Conservation (phyloP, 2,888 invertebrate genomes). For the Limnephilus auricula region DNA sequence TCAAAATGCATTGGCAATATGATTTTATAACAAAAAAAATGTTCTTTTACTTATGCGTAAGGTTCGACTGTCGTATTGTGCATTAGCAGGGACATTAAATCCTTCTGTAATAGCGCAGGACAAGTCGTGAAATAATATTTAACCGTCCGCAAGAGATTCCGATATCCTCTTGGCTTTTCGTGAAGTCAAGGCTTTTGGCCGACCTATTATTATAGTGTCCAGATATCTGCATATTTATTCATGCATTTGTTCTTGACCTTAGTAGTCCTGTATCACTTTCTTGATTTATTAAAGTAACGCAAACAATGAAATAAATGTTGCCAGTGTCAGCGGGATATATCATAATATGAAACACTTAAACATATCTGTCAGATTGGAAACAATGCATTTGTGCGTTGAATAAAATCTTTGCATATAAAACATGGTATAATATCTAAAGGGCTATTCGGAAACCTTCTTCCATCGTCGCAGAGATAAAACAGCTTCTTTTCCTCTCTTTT, state of each 20-base stretch:
- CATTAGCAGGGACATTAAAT: not conserved
- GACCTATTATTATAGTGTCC: not conserved
- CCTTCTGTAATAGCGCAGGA: not conserved
- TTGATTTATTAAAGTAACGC: conserved; percentile 23
- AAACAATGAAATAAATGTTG: conserved; percentile 40
- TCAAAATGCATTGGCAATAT: no score
- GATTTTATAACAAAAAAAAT: no score
- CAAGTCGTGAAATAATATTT: no score
- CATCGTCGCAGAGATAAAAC: conserved; percentile 21
- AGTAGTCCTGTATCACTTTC: conserved; percentile 28
- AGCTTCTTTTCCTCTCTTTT: conserved; percentile 7
- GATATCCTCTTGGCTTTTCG: not conserved
- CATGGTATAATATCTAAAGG: conserved; percentile 16
- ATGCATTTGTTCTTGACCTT: not conserved
- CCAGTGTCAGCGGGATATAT: conserved; percentile 29
- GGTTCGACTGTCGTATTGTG: no score
- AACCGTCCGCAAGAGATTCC: not conserved
- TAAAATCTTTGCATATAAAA: conserved; percentile 28
- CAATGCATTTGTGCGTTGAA: conserved; percentile 43
- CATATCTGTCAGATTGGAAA: conserved; percentile 25
- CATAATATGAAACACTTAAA: conserved; percentile 44
- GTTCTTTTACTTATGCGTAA: no score
- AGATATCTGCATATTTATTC: not conserved
- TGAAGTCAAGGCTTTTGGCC: not conserved
- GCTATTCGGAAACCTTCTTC: conserved; percentile 28